phyloP scores from a whole-genome alignment of 2,888 invertebrate genomes.

The Drosophila putrida region DNA sequence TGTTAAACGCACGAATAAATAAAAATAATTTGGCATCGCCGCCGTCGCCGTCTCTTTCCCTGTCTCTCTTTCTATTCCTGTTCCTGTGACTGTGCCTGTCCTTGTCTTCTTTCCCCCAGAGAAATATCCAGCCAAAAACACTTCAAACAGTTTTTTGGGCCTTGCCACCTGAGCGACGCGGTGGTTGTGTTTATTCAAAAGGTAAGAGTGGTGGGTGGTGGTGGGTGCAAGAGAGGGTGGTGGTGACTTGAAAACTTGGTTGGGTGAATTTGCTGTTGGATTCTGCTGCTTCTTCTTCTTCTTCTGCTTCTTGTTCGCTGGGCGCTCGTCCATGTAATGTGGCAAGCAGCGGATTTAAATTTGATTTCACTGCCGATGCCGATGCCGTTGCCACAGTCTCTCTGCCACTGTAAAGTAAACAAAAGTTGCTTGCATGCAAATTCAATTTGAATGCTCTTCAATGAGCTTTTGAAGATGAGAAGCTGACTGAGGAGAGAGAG shows the following conservation, averaged over 20 bases:
- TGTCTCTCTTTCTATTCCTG: too few species aligned
- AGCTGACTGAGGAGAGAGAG: conserved; percentile 13
- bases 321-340: conserved; percentile 51
- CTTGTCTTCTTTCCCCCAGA: background rate
- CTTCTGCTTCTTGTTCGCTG: conserved; percentile 33
- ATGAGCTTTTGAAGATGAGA: conserved; percentile 58
- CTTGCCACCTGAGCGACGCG: conserved; percentile 52
- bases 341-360: conserved; percentile 73
- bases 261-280: conserved; percentile 23
- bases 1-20: conserved; percentile 80
- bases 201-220: background rate
- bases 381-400: background rate
- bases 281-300: conserved; percentile 24
- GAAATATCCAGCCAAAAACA: conserved; percentile 23
- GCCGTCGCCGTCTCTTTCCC: background rate
- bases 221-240: background rate
- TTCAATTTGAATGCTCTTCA: conserved; percentile 81
- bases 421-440: conserved; percentile 77
- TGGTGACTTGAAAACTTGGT: conserved; percentile 14
- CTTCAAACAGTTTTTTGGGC: conserved; percentile 70
- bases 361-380: conserved; percentile 62
- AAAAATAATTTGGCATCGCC: conserved; percentile 73
- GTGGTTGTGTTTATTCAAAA: conserved; percentile 10
- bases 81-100: too few species aligned
- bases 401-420: conserved; percentile 56